A percentile compares a stretch with the other conserved stretches of the same genome.
These are phyloP conservation scores for Siphamia tubifer DNA, from an alignment of 2,113 vertebrate genomes.

Conservation along the genomic window DNA sequence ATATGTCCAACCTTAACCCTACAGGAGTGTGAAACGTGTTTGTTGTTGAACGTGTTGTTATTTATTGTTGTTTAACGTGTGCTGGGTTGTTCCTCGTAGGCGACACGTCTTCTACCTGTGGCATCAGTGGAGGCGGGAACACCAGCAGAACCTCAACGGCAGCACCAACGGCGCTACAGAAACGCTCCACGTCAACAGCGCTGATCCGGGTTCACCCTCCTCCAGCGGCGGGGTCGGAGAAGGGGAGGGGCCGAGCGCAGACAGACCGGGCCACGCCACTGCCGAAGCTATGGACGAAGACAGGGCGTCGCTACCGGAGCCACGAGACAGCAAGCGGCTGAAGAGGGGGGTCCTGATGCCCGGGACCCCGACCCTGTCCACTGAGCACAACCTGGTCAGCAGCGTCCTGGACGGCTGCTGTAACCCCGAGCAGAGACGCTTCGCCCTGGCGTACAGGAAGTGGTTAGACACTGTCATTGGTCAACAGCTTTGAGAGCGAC, in stretches of 20 bases:
- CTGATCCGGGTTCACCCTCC: conserved; percentile 51
- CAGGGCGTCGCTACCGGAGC: conserved; percentile 70
- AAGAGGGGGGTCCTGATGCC: conserved; percentile 84
- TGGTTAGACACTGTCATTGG: conserved; percentile 89
- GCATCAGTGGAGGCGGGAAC: conserved; percentile 83
- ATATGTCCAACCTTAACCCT: no score
- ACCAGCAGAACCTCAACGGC: conserved; percentile 36
- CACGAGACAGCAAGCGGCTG: conserved; percentile 88
- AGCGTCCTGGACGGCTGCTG: conserved; percentile 81
- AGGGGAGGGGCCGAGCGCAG: conserved; percentile 2
- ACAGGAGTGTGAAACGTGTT: no score
- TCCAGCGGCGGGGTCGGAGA: not conserved
- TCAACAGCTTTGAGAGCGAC: conserved; percentile 76
- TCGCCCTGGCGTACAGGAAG: conserved; percentile 90
- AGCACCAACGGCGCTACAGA: conserved; percentile 13
- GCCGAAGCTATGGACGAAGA: conserved; percentile 86
- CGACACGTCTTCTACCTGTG: conserved; percentile 90
- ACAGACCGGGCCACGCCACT: conserved; percentile 70
- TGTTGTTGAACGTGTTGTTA: no score
- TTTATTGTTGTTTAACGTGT: no score
- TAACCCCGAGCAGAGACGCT: conserved; percentile 86
- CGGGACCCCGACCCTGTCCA: conserved; percentile 69
- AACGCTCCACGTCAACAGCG: conserved; percentile 49
- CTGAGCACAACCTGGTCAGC: conserved; percentile 87
- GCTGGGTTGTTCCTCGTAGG: conserved; percentile 66